Evolutionary conservation across 2,113 vertebrate species (phyloP).

Genomic region (Salvelinus namaycush): DNA sequence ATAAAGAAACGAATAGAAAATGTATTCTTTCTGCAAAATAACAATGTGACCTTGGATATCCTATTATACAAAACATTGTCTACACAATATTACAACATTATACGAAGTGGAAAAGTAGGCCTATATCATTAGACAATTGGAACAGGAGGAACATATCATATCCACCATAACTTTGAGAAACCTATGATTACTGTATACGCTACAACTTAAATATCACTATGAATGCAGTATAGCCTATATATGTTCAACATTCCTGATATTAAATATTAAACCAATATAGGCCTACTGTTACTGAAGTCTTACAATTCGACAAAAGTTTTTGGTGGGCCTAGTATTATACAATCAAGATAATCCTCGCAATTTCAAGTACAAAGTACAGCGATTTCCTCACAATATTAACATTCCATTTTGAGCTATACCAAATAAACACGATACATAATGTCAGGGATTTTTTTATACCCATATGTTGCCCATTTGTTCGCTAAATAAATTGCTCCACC

Average conservation of each 20-base stretch:
- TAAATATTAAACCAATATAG: background rate
- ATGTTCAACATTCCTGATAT: background rate
- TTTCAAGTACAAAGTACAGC: slow-evolving; percentile 49
- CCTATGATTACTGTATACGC: background rate
- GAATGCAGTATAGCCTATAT: too few relatives aligned
- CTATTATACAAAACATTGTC: slow-evolving; percentile 41
- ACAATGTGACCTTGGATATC: slow-evolving; percentile 66
- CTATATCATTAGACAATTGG: background rate
- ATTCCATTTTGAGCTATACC: slow-evolving; percentile 60
- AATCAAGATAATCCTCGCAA: slow-evolving; percentile 35
- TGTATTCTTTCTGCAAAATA: slow-evolving; percentile 17
- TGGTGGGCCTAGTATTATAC: slow-evolving; percentile 21
- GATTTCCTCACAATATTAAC: slow-evolving; percentile 51
- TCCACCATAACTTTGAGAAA: background rate
- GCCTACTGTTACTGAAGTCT: background rate
- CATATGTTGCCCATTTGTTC: slow-evolving; percentile 61
- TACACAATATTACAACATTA: background rate
- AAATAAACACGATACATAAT: slow-evolving; percentile 54
- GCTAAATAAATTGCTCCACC: slow-evolving; percentile 59
- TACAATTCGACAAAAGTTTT: slow-evolving; percentile 19
- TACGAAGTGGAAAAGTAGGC: background rate
- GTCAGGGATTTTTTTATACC: slow-evolving; percentile 48
- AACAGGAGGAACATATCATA: background rate
- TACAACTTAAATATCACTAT: background rate
- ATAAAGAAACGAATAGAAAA: slow-evolving; percentile 4